Base-by-base conservation (phyloP, 2,113 vertebrate genomes). In the Stigmatopora nigra region DNA sequence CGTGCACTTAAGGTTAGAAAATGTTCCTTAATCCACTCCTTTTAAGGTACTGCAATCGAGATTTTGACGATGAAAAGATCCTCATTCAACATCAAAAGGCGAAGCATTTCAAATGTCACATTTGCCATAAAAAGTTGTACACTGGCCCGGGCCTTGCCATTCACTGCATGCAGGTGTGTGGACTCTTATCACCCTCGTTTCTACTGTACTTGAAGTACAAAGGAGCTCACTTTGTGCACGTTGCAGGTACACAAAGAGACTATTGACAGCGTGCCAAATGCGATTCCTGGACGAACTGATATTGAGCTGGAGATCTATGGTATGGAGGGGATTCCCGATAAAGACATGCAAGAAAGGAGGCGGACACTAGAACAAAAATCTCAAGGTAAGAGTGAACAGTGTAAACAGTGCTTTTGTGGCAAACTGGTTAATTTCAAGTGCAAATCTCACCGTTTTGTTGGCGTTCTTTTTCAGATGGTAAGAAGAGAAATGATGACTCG, bases 41-140 rank as follows among this genome's bases (percentile, higher is more conserved):
- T 63, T 38, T 31, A 71, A 98, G 95, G 97, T 99, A 99, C 63
- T 99, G 97, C 76, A 99, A 98, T 82, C 93, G 97, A 83, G 97
- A 99, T 86, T 99, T 99, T 81, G 97, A 99, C 68, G 97, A 99
- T 78, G 97, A 99, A 82, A 99, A 99, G 85, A 99, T 99, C 65
- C 94, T 99, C 65, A 99, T 99, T 81, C 97, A 99, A 77, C 97
- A 99, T 73, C 97, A 99, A 82, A 99, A 99, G 89, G 97, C 97
- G 47, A 99, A 99, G 80, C 97, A 99, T 91, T 98, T 99, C 82
- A 99, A 99, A 90, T 99, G 97, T 72, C 97, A 99, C 64, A 99
- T 99, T 86, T 99, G 97, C 86, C 97, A 99, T 82, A 99, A 99
- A 82, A 99, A 99, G 71, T 79, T 99, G 48, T 99, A 99, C 68